Conservation (phyloP, 30 jellyfish, hydroid and myxozoan genomes). For the Rhopilema esculentum region DNA sequence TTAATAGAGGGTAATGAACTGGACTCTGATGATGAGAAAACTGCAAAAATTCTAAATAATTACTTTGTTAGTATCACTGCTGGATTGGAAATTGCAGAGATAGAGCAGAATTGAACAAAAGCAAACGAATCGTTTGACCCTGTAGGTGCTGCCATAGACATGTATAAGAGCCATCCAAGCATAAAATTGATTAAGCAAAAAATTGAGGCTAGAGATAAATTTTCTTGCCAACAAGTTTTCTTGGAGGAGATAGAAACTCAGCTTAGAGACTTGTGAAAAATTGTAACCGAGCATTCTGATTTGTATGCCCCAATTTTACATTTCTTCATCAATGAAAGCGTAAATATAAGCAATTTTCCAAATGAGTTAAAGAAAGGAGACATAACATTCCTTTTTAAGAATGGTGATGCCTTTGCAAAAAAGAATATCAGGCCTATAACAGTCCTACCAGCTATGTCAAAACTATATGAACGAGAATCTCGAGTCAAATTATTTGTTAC, state of each 20-base stretch:
- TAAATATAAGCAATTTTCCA: slow-evolving; percentile 10
- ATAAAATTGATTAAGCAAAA: neutral
- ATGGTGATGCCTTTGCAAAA: slow-evolving; percentile 22
- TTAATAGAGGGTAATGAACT: neutral
- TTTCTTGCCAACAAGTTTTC: slow-evolving; percentile 6
- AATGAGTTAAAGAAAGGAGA: neutral
- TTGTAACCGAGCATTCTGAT: slow-evolving; percentile 6
- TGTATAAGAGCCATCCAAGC: slow-evolving; percentile 25
- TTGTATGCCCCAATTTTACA: slow-evolving; percentile 13
- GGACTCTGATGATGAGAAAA: neutral
- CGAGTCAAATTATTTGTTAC: too few relatives aligned
- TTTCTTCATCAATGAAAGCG: slow-evolving; percentile 2
- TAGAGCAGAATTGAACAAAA: slow-evolving; percentile 19
- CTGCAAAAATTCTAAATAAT: slow-evolving; percentile 11
- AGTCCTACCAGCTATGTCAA: slow-evolving; percentile 21
- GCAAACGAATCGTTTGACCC: slow-evolving; percentile 1
- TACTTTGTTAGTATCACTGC: slow-evolving; percentile 25
- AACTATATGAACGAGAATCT: slow-evolving; percentile 23
- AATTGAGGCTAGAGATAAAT: neutral
- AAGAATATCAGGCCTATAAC: slow-evolving; percentile 1
- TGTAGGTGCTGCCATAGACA: slow-evolving; percentile 9
- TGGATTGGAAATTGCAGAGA: slow-evolving; percentile 3
- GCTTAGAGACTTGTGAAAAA: slow-evolving; percentile 14
- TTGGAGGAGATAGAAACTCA: slow-evolving; percentile 1
- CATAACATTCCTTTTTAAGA: slow-evolving; percentile 6